Base-by-base conservation (phyloP, 2,888 invertebrate genomes). In the Poecilobothrus nobilitatus region DNA sequence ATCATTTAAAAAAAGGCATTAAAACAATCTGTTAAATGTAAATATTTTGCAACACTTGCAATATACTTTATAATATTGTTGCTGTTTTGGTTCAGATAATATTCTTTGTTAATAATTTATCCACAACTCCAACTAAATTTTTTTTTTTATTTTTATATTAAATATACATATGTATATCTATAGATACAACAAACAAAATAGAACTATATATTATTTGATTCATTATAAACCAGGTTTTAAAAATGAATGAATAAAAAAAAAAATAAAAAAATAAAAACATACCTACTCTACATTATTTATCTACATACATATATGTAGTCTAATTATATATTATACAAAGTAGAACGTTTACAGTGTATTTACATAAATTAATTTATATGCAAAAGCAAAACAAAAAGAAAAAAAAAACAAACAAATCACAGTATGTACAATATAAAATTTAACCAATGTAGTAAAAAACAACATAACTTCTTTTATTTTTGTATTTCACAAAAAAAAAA, bases 21-120 rank as follows among this genome's bases (percentile, higher is more conserved):
- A 53, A 53, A 53, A 53, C 18, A 53, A 53, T 53, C 53, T 53
- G 15, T 12, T 53, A 53, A 53, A 10, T 6, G 53, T n/a, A n/a
- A 15, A 53, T 53, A 53, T 53, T 53, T 53, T 53, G 53, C n/a
- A 53, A 53, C 53, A 53, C 53, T 53, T 53, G 53, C 53, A 53
- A 10, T 53, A 18, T 53, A 18, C 8, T 37, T 8, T 34, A 44
- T 44, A 10, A 53, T 53, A 18, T 18, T 27, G 27, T 15, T 53
- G 53, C 18, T 37, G 37, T 7, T 37, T 10, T 27, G 27, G 27
- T 37, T 37, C 37, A 10, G 7, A 37, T 10, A 37, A 15, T 44
- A 12, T 53, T 53, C n/a, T 18, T 18, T 53, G 53, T 18, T 53
- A 37, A 12, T 12, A 8, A 53, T 18, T n/a, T n/a, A 53, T n/a